Evolutionary conservation across 2,113 vertebrate species (phyloP), one percentile per base, ranked within the genome.

Genomic region (Polypterus senegalus): DNA sequence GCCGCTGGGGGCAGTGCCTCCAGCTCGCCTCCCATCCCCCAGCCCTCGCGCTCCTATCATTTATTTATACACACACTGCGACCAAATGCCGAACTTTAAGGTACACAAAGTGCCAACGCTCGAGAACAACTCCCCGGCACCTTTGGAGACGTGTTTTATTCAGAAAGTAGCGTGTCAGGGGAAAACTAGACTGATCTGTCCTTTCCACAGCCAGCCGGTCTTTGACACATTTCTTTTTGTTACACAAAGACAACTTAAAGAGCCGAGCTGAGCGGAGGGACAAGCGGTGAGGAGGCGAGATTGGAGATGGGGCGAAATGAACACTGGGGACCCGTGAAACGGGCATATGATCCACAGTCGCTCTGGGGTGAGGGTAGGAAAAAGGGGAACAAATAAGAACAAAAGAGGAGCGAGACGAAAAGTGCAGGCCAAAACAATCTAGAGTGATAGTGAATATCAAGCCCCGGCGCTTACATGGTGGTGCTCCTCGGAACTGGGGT

Each of bases 201-300:
- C 27, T 27, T 27, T 27, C 27, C 27, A 27, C 27, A 47, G 48
- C 6, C 6, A 46, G 43, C 61, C 45, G 52, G 49, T 52, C 9
- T 27, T 27, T 54, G 52, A 52, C 51, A 49, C 47, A n/a, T 48
- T 46, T 59, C 67, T 75, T 58, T 62, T 65, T 61, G 57, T 61
- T 77, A 82, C 81, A 84, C 85, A 83, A 84, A 85, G 83, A 73
- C 76, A 86, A 84, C 78, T 83, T 73, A 27, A 27, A 27, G 27
- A 27, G 27, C 27, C 27, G 27, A 27, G 27, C 27, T 27, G 27
- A 27, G 27, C 27, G 27, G 27, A 27, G 27, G 27, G 27, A 27
- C 27, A 27, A 27, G 27, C 27, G 27, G 27, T 27, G 27, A 27
- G 27, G 27, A 27, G 27, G 27, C 27, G 27, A 27, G 27, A 27